Evolutionary conservation across 2,888 invertebrate genomes (phyloP), one percentile per base, ranked within the genome.

Genomic region (Plagiodera versicolora): DNA sequence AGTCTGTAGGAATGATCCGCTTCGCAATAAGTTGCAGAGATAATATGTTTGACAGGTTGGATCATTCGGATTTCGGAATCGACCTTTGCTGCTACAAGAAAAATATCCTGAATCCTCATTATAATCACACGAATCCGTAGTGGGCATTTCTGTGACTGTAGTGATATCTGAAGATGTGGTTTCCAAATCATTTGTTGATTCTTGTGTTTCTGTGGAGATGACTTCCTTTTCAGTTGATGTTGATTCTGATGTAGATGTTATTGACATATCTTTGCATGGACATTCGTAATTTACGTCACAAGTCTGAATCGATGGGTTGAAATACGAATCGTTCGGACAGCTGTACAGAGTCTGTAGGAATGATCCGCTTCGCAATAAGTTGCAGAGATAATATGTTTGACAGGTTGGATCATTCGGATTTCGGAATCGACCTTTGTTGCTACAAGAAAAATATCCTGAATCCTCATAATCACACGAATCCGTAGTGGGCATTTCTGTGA

Each of bases 301-400:
- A n/a, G 77, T 9, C 10, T 57, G 64, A 9, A 75, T 47, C 2
- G 60, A 67, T 0, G 83, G 82, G 72, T 73, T 81, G 63, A 83
- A 83, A 1, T 79, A 73, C n/a, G n/a, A n/a, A n/a, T n/a, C n/a
- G n/a, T n/a, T n/a, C n/a, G 53, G 57, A 47, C 61, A 61, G 10
- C 2, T 19, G 9, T 61, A 53, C 19, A 20, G n/a, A 48, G 80
- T 81, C 61, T 78, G 70, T 1, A 72, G 28, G 50, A 71, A 80
- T 0, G 78, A 74, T 0, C 78, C 80, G 57, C 76, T 74, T 9
- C 63, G 58, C 19, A 74, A 59, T 18, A 74, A 61, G 0, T 80
- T 80, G 65, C 83, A 84, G 32, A 78, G 74, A 60, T 75, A 80
- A 64, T 83, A 84, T 0, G 70, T 74, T 63, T 80, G 28, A 16